A percentile compares a stretch with the other conserved stretches of the same genome.
These are phyloP conservation scores for Tolmerus cingulatus DNA, from an alignment of 2,888 invertebrate species.

Conservation along the genomic window DNA sequence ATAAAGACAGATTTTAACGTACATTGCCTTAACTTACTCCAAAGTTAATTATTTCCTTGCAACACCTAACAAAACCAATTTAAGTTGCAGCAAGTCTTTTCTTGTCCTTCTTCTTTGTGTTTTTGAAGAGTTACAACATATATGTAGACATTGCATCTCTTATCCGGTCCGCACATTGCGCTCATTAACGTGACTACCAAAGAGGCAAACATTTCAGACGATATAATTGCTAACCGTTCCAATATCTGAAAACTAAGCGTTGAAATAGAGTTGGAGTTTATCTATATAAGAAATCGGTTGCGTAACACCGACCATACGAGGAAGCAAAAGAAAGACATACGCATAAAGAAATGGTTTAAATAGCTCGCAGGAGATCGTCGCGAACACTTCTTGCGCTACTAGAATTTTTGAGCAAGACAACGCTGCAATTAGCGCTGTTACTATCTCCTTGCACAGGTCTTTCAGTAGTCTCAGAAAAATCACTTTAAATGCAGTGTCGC, in stretches of 20 bases:
- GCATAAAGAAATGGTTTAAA: background rate
- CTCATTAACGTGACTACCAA: background rate
- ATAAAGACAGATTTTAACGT: background rate
- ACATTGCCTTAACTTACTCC: background rate
- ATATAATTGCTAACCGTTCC: background rate
- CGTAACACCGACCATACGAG: background rate
- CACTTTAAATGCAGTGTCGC: background rate
- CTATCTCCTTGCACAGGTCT: background rate
- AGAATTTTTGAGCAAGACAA: background rate
- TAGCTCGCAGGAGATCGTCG: background rate
- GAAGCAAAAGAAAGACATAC: background rate
- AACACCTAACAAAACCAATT: background rate
- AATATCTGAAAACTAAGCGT: background rate
- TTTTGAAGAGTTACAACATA: background rate
- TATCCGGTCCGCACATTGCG: background rate
- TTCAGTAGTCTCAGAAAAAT: background rate
- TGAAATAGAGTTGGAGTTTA: background rate
- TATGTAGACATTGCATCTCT: background rate
- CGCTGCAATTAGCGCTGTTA: background rate
- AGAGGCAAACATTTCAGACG: background rate
- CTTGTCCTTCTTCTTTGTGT: background rate
- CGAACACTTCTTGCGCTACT: background rate
- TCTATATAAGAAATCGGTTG: background rate
- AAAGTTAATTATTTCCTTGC: background rate
- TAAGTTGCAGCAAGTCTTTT: background rate